Evolutionary conservation across 1,140 invertebrate genomes (phyloP).

Genomic region (Cyrtorhinus lividipennis): DNA sequence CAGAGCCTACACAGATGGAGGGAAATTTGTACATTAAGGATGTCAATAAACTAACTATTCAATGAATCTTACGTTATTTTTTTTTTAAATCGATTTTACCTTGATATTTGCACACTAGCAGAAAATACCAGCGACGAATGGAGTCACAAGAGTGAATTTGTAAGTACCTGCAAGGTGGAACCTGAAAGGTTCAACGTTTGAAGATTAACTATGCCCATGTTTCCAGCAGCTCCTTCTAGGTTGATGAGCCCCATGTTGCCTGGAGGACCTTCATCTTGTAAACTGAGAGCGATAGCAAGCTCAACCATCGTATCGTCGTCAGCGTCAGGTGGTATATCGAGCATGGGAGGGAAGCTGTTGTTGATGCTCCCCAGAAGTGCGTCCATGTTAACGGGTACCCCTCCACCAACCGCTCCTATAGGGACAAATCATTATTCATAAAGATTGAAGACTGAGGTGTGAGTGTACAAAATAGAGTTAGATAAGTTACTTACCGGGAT

Average conservation of each 20-base stretch:
- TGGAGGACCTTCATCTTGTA: constrained; percentile 52
- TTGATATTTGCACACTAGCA: no score
- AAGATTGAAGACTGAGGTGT: neutral
- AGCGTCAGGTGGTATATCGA: constrained; percentile 78
- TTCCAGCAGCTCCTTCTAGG: constrained; percentile 30
- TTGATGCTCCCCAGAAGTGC: constrained; percentile 39
- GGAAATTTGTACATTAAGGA: neutral
- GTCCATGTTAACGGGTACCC: constrained; percentile 30
- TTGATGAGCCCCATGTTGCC: constrained; percentile 22
- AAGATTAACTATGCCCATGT: constrained; percentile 32
- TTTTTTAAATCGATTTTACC: neutral
- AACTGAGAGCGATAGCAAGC: constrained; percentile 82
- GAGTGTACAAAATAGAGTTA: neutral
- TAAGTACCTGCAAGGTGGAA: constrained; percentile 30
- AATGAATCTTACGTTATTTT: neutral
- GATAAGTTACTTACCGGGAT: constrained; percentile 19
- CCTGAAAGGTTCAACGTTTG: constrained; percentile 33
- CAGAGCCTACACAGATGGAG: constrained; percentile 17
- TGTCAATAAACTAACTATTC: no score
- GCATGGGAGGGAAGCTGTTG: constrained; percentile 49
- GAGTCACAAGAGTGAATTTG: no score
- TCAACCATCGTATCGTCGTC: constrained; percentile 95
- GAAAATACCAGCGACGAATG: no score
- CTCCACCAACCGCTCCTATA: constrained; percentile 25
- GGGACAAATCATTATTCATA: neutral